Conservation (phyloP, 2,888 invertebrate genomes). For the Chymomyza caudatula region DNA sequence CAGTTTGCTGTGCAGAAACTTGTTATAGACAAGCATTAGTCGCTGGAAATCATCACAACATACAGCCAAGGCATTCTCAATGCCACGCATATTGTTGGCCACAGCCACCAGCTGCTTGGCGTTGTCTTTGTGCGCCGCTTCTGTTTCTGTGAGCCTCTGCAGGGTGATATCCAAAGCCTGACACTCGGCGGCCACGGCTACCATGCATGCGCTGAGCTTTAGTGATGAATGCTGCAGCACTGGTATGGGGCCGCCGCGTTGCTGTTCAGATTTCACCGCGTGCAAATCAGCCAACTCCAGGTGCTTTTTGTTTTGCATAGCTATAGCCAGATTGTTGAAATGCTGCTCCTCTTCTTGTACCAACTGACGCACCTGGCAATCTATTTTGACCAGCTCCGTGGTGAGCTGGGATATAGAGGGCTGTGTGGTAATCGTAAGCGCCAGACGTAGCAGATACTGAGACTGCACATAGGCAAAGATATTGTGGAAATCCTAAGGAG, state of each 20-base stretch:
- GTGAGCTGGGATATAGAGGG: slow-evolving; percentile 70
- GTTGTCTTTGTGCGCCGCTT: slow-evolving; percentile 68
- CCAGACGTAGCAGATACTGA: slow-evolving; percentile 76
- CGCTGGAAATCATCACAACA: slow-evolving; percentile 77
- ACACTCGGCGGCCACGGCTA: slow-evolving; percentile 77
- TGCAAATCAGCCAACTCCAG: slow-evolving; percentile 69
- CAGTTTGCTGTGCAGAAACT: slow-evolving; percentile 74
- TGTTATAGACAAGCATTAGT: slow-evolving; percentile 76
- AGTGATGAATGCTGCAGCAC: slow-evolving; percentile 76
- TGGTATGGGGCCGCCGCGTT: slow-evolving; percentile 68
- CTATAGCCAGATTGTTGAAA: slow-evolving; percentile 71
- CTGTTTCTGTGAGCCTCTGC: slow-evolving; percentile 72
- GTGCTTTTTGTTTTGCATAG: slow-evolving; percentile 67
- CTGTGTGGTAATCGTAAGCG: slow-evolving; percentile 72
- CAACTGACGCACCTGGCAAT: slow-evolving; percentile 68
- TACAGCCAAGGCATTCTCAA: slow-evolving; percentile 73
- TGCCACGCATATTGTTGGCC: slow-evolving; percentile 74
- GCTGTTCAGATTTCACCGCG: slow-evolving; percentile 61
- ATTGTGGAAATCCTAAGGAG: slow-evolving; percentile 76
- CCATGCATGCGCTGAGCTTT: slow-evolving; percentile 76
- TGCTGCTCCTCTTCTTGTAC: slow-evolving; percentile 76
- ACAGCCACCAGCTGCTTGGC: slow-evolving; percentile 72
- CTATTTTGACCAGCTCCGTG: slow-evolving; percentile 67
- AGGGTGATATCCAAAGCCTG: slow-evolving; percentile 74
- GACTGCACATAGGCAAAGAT: slow-evolving; percentile 78